Conservation (phyloP, 2,113 vertebrate genomes). For the Probosciger aterrimus region DNA sequence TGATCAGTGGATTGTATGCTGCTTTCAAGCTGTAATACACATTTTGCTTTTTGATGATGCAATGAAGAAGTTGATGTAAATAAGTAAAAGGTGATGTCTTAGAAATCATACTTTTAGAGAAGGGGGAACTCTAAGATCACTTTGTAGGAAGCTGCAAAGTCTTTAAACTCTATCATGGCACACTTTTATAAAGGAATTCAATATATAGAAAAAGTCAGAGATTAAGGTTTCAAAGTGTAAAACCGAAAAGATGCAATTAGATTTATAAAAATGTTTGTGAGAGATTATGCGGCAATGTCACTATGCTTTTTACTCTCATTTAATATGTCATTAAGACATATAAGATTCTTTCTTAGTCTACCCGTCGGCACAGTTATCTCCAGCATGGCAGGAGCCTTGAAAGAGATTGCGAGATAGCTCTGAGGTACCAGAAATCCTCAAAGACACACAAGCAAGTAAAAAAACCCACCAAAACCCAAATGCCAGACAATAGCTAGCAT, state of each 20-base stretch:
- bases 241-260: neutral
- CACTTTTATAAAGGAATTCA: neutral
- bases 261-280: neutral
- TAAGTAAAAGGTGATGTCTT: neutral
- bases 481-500: neutral
- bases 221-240: neutral
- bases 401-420: neutral
- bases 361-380: neutral
- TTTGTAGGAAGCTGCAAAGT: neutral
- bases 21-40: conserved; percentile 34
- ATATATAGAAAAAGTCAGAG: neutral
- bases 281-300: neutral
- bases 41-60: conserved; percentile 17
- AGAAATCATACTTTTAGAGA: neutral
- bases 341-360: neutral
- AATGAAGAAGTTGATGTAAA: neutral
- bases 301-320: neutral
- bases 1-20: neutral
- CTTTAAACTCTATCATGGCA: neutral
- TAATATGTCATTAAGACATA: neutral
- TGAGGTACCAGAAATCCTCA: neutral
- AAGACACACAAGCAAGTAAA: neutral
- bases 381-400: neutral
- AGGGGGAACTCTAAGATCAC: neutral
- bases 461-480: neutral